A percentile compares a stretch with the other conserved stretches of the same genome.
These are phyloP conservation scores for Gymnodraco acuticeps DNA, from an alignment of 2,797 vertebrate species.

Conservation along the genomic window DNA sequence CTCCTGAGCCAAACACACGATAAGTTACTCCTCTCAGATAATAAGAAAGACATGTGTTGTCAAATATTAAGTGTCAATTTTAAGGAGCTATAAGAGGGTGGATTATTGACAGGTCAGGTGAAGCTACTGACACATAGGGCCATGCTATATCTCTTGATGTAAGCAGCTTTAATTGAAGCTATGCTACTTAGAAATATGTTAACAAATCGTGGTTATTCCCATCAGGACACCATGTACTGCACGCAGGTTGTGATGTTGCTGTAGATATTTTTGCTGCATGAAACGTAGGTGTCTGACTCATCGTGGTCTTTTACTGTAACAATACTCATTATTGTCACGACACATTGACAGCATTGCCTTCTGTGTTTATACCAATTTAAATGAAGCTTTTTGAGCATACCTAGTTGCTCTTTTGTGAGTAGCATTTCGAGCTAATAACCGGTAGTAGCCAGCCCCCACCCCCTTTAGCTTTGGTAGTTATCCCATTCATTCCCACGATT, in stretches of 20 bases:
- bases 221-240: constrained; percentile 1
- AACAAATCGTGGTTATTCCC: neutral
- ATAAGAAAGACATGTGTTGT: too few relatives aligned
- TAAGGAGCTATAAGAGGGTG: neutral
- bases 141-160: neutral
- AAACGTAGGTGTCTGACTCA: constrained; percentile 44
- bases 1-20: neutral
- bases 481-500: constrained; percentile 20
- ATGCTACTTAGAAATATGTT: too few relatives aligned
- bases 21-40: neutral
- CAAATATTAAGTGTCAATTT: neutral
- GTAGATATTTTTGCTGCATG: constrained; percentile 8
- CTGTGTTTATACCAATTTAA: neutral
- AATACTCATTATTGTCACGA: constrained; percentile 36
- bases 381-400: neutral
- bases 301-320: constrained; percentile 2
- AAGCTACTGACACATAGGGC: neutral
- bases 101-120: constrained; percentile 10
- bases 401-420: neutral
- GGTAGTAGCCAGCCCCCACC: neutral
- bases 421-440: constrained; percentile 3
- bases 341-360: constrained; percentile 24
- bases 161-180: neutral
- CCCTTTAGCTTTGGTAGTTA: neutral
- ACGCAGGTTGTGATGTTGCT: constrained; percentile 28